Evolutionary conservation across 2,113 vertebrate species (phyloP), one percentile per base, ranked within the genome.

Genomic region (Neodon shergylaensis): DNA sequence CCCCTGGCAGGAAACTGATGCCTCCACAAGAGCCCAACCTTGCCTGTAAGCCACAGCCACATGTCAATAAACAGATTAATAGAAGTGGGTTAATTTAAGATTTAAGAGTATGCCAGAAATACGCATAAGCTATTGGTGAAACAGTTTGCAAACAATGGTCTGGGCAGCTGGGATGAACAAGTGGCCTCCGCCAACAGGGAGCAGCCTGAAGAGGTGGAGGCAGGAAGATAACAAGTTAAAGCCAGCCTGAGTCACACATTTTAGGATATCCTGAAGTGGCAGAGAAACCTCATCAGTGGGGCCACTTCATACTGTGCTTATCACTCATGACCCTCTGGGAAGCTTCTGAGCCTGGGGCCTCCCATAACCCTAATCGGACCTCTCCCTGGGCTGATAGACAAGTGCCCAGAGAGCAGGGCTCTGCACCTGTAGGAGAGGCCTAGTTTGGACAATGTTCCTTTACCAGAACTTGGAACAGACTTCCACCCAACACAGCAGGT

Each of bases 341-440:
- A 98, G 98, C 97, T 52, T 98, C 98, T 98, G 98, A 98, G 98
- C 98, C 97, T 98, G 89, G 98, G 98, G 98, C 98, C 98, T 98
- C 73, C 22, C 0, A 98, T 95, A 97, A 49, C 97, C 96, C 98
- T 98, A 54, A 97, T 98, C 99, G 98, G 98, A 98, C 52, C 63
- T 36, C 98, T 98, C 98, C 98, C 98, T 98, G 98, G 98, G 93
- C 82, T 73, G 99, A 98, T 98, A 98, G 98, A 98, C 98, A 98
- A 98, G 98, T 98, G 98, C 98, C 98, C 98, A 98, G 99, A 97
- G 93, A 99, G 63, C 11, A 58, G 97, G 95, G 33, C 96, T 96
- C 63, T 70, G 77, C 4, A 86, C 94, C 95, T 94, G 83, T 90
- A 92, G 95, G 66, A 94, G 93, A 97, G 77, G 95, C 95, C 39